Percentiles rank a stretch among this genome's conserved stretches.
phyloP scores from a whole-genome alignment of 2,797 vertebrate species.

The Remorina albescens region DNA sequence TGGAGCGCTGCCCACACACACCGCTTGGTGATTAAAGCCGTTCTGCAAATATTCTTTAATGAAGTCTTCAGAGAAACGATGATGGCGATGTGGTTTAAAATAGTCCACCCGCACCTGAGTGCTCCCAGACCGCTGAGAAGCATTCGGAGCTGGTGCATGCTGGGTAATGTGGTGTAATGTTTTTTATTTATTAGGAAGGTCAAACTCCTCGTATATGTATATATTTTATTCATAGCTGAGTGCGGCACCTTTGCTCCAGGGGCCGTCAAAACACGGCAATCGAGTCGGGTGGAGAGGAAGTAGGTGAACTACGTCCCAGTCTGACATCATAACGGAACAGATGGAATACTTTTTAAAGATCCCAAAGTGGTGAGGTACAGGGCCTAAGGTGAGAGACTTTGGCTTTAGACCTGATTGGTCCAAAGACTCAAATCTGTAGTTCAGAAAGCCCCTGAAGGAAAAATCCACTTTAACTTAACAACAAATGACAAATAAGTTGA shows the following conservation, averaged over 20 bases:
- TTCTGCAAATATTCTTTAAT: conserved; percentile 46
- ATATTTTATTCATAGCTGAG: background rate
- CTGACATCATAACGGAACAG: background rate
- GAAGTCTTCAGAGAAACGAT: conserved; percentile 36
- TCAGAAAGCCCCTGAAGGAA: too few relatives aligned
- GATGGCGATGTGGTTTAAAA: conserved; percentile 1
- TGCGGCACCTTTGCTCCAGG: background rate
- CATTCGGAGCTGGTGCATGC: background rate
- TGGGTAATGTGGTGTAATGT: background rate
- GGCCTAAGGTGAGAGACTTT: background rate
- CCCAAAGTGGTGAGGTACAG: background rate
- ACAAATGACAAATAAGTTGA: too few relatives aligned
- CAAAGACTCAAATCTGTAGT: too few relatives aligned
- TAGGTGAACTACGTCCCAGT: background rate
- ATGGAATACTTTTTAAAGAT: background rate
- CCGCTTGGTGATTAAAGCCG: conserved; percentile 13
- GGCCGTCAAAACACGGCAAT: background rate
- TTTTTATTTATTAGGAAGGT: conserved; percentile 11
- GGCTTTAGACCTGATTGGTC: too few relatives aligned
- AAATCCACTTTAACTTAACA: too few relatives aligned
- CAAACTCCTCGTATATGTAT: background rate
- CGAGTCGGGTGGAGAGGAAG: background rate
- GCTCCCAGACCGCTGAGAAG: conserved; percentile 2
- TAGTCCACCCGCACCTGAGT: background rate
- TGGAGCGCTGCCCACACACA: conserved; percentile 2